These are phyloP conservation scores for Cinclus cinclus DNA, from an alignment of 2,113 vertebrate genomes.

Conservation along the genomic window DNA sequence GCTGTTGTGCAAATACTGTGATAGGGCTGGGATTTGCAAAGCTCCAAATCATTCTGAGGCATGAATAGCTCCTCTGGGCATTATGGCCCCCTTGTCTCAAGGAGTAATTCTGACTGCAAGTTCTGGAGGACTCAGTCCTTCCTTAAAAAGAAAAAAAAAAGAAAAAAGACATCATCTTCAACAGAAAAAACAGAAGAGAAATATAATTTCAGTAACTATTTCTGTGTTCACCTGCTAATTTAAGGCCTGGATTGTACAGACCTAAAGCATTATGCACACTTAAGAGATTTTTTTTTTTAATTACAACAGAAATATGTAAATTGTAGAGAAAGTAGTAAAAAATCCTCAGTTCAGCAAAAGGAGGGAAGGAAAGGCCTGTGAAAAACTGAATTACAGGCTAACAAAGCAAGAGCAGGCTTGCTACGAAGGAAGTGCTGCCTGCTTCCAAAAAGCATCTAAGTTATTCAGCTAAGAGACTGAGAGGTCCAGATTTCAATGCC, in stretches of 20 bases:
- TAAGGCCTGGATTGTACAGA: neutral
- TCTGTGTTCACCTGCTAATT: neutral
- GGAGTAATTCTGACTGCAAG: neutral
- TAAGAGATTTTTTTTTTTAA: neutral
- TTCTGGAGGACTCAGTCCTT: neutral
- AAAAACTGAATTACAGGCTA: neutral
- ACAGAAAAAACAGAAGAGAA: neutral
- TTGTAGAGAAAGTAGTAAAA: neutral
- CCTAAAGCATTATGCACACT: neutral
- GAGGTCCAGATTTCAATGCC: neutral
- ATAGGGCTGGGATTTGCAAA: neutral
- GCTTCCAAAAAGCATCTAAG: neutral
- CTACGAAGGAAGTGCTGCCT: neutral
- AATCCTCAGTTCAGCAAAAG: neutral
- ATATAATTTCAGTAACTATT: neutral
- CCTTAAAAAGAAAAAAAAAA: neutral
- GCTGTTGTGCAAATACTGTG: neutral
- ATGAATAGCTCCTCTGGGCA: neutral
- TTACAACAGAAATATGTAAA: neutral
- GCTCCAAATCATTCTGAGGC: neutral
- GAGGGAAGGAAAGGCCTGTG: neutral
- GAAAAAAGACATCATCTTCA: neutral
- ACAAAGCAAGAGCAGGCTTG: neutral
- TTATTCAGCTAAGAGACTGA: slow-evolving; percentile 16
- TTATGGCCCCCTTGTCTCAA: neutral